Evolutionary conservation across 2,797 vertebrate species (phyloP).

Genomic region (Lates japonicus): DNA sequence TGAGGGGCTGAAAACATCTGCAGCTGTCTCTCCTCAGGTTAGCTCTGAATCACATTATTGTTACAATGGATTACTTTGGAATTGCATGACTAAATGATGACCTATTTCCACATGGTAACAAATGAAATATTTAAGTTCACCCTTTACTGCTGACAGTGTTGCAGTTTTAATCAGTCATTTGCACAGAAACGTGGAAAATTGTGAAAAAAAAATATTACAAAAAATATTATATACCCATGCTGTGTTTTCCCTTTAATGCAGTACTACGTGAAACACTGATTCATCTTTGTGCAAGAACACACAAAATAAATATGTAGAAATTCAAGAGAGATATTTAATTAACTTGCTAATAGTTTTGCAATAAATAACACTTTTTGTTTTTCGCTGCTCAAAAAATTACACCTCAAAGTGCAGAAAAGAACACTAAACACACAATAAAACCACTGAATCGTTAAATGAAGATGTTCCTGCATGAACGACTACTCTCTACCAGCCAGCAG

Average conservation of each 20-base stretch:
- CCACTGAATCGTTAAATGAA: background rate
- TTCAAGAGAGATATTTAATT: accelerated
- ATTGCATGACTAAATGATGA: background rate
- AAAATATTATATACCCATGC: background rate
- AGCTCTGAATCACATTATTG: background rate
- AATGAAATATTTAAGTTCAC: background rate
- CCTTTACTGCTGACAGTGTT: background rate
- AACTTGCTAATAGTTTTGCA: background rate
- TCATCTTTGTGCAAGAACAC: background rate
- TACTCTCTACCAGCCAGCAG: slow-evolving; percentile 40
- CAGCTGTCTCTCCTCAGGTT: background rate
- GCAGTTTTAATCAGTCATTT: background rate
- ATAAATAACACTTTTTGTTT: too few species aligned
- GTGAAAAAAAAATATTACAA: too few species aligned
- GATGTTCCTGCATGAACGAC: background rate
- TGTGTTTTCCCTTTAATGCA: background rate
- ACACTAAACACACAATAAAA: too few species aligned
- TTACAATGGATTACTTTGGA: background rate
- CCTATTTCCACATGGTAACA: background rate
- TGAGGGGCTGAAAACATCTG: slow-evolving; percentile 33
- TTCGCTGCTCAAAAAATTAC: background rate
- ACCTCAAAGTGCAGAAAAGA: background rate
- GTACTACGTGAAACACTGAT: background rate
- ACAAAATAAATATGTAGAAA: background rate
- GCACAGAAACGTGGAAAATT: background rate